These are phyloP conservation scores for Chiloscyllium punctatum DNA, from an alignment of 2,797 vertebrate genomes.

Conservation along the genomic window DNA sequence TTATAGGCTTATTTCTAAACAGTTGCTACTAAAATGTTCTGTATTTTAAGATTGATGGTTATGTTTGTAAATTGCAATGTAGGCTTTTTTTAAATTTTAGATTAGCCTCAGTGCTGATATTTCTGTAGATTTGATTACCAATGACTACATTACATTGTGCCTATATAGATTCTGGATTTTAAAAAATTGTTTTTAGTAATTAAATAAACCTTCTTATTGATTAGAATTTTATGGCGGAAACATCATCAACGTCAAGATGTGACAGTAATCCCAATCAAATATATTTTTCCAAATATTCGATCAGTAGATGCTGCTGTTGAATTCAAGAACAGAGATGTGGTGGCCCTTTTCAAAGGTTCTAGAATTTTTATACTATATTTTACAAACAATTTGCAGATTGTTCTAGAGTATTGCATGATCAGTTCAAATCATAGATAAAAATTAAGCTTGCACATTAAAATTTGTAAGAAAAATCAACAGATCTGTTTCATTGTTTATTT, in stretches of 20 bases:
- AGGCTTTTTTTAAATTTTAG: not conserved
- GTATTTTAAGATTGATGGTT: not conserved
- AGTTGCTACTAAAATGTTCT: not conserved
- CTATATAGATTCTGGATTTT: not conserved
- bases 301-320: slow-evolving; percentile 34
- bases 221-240: slow-evolving; percentile 16
- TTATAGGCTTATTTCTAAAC: not conserved
- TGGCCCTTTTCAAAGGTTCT: slow-evolving; percentile 23
- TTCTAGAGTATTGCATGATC: not conserved
- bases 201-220: not conserved
- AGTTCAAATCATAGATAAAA: not conserved
- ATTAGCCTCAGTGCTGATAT: not conserved
- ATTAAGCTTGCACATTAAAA: not conserved
- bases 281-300: not conserved
- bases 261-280: not conserved
- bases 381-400: not conserved
- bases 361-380: not conserved
- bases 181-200: not conserved
- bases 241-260: not conserved
- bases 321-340: not conserved
- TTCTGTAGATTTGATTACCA: not conserved
- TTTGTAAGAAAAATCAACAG: not conserved
- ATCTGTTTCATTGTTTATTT: not conserved
- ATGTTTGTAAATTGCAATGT: not conserved
- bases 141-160: not conserved